A percentile compares a stretch with the other conserved stretches of the same genome.
Conservation (phyloP, 1,140 invertebrate species). For the Frieseomelitta varia region DNA sequence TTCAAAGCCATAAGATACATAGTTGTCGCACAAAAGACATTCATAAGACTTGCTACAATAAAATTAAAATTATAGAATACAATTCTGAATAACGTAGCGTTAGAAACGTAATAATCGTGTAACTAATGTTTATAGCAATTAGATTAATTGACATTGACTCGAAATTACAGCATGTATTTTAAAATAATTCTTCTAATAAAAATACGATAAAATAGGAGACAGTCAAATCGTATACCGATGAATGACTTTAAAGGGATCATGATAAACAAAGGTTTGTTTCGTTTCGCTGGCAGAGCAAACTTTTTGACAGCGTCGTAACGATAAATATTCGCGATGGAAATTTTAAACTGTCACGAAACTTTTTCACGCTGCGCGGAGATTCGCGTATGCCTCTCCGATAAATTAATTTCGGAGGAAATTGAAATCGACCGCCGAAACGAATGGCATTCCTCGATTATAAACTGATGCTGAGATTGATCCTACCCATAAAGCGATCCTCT, state of each 20-base stretch:
- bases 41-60: neutral
- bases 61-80: no score
- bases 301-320: constrained; percentile 1
- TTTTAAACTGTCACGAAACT: neutral
- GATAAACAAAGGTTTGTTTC: neutral
- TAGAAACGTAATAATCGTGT: no score
- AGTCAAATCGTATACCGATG: neutral
- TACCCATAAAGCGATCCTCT: neutral
- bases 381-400: neutral
- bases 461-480: neutral
- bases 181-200: neutral
- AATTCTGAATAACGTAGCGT: no score
- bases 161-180: neutral
- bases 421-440: neutral
- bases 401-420: constrained; percentile 23
- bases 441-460: constrained; percentile 1
- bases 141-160: neutral
- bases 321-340: neutral
- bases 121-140: no score
- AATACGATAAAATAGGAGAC: no score
- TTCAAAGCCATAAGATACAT: neutral
- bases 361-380: neutral
- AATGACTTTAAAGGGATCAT: neutral
- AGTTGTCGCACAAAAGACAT: neutral
- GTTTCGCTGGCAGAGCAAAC: neutral